These are phyloP conservation scores for Camelus bactrianus DNA, from an alignment of 2,113 vertebrate species.

Conservation along the genomic window DNA sequence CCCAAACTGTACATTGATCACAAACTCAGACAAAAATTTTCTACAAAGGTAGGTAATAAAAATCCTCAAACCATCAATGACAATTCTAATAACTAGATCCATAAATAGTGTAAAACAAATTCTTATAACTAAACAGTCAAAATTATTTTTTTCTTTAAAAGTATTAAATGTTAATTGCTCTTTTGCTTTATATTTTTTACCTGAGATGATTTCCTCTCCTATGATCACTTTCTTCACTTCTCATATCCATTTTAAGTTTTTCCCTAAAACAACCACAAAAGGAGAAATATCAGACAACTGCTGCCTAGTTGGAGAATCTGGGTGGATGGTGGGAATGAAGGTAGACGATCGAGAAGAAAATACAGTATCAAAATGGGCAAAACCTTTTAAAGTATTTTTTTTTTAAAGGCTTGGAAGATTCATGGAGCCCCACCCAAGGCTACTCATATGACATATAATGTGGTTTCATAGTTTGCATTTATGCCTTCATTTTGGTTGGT, in stretches of 20 bases:
- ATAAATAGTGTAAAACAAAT: constrained; percentile 1
- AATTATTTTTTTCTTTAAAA: constrained; percentile 50
- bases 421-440: constrained; percentile 72
- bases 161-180: constrained; percentile 16
- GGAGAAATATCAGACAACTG: constrained; percentile 74
- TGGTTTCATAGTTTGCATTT: constrained; percentile 71
- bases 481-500: constrained; percentile 55
- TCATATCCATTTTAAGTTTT: constrained; percentile 80
- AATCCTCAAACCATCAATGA: constrained; percentile 42
- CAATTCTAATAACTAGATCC: constrained; percentile 50
- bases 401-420: constrained; percentile 62
- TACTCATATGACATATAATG: constrained; percentile 78
- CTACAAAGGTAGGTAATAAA: constrained; percentile 13
- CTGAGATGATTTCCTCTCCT: constrained; percentile 84
- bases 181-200: constrained; percentile 85
- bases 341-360: constrained; percentile 65
- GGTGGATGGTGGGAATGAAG: constrained; percentile 45
- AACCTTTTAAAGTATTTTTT: constrained; percentile 71
- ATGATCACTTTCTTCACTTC: constrained; percentile 83
- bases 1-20: not conserved
- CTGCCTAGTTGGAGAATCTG: constrained; percentile 51
- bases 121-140: constrained; percentile 26
- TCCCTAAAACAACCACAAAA: constrained; percentile 82
- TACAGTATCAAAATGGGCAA: constrained; percentile 73
- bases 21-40: constrained; percentile 41